These are phyloP conservation scores for Ceratoteleas bidentatus DNA, from an alignment of 1,140 invertebrate genomes.

Conservation along the genomic window DNA sequence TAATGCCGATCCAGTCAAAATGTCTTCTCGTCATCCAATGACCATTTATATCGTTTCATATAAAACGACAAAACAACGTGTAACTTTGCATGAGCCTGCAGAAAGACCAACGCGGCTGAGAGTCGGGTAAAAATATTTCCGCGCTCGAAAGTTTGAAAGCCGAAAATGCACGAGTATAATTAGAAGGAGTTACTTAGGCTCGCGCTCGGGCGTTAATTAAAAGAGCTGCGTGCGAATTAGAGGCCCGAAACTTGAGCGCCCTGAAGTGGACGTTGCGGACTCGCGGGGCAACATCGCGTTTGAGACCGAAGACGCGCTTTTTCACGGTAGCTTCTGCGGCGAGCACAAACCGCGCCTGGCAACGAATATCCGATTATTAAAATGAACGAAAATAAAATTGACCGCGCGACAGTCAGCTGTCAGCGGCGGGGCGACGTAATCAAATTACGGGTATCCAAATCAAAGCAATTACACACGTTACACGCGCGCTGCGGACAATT, in stretches of 20 bases:
- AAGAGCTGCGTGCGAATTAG: conserved; percentile 55
- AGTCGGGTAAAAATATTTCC: conserved; percentile 46
- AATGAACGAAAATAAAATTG: conserved; percentile 41
- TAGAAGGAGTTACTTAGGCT: conserved; percentile 51
- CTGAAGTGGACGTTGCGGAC: conserved; percentile 16
- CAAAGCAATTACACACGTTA: conserved; percentile 21
- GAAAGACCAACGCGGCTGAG: conserved; percentile 12
- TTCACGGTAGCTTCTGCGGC: not conserved
- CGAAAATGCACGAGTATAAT: conserved; percentile 51
- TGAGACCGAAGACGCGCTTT: conserved; percentile 31
- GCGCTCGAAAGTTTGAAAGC: conserved; percentile 44
- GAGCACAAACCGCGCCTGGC: conserved; percentile 2
- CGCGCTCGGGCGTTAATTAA: conserved; percentile 37
- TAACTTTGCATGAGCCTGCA: not conserved
- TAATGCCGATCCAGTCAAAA: too few species aligned
- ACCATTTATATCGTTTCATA: too few species aligned
- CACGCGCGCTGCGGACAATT: not conserved
- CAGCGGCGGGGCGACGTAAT: conserved; percentile 14
- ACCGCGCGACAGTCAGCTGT: conserved; percentile 31
- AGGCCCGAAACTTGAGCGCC: conserved; percentile 26
- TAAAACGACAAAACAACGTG: too few species aligned
- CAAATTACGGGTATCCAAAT: conserved; percentile 43
- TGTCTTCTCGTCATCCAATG: too few species aligned
- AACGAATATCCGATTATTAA: conserved; percentile 35
- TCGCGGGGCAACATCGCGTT: conserved; percentile 12